These are phyloP conservation scores for Stictocephala bisonia DNA, from an alignment of 2,888 invertebrate genomes.

Conservation along the genomic window DNA sequence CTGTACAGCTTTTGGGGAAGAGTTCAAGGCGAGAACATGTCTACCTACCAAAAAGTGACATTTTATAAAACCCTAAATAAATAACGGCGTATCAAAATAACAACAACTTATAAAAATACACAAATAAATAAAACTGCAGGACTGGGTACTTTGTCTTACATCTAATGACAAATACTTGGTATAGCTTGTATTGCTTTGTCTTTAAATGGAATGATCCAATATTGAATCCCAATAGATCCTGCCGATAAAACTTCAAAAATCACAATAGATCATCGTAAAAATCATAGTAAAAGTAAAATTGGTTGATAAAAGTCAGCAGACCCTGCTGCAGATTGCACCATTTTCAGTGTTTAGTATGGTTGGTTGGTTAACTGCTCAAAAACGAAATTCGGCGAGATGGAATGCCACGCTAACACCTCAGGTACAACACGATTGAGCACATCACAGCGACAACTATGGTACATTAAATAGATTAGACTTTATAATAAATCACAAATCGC, in stretches of 20 bases:
- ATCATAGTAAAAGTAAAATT: background rate
- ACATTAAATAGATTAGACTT: background rate
- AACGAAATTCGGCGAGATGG: too few relatives aligned
- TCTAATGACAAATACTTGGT: conserved; percentile 35
- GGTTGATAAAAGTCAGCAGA: too few relatives aligned
- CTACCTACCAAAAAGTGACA: conserved; percentile 33
- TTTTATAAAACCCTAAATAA: conserved; percentile 44
- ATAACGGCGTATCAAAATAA: conserved; percentile 48
- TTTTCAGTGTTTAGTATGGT: too few relatives aligned
- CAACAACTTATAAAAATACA: conserved; percentile 46
- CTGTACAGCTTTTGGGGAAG: conserved; percentile 18
- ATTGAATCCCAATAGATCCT: conserved; percentile 30
- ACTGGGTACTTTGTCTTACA: conserved; percentile 38
- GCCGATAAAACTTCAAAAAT: conserved; percentile 9
- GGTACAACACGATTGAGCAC: too few relatives aligned
- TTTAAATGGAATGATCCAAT: conserved; percentile 26
- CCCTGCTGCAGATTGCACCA: too few relatives aligned
- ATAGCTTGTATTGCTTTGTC: conserved; percentile 36
- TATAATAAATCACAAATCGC: conserved; percentile 34
- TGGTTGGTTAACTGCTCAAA: too few relatives aligned
- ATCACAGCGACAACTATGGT: conserved; percentile 10
- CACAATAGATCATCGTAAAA: background rate
- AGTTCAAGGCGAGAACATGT: background rate
- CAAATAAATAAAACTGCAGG: conserved; percentile 47
- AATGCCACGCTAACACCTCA: too few relatives aligned